Evolutionary conservation across 2,888 invertebrate genomes (phyloP).

Genomic region (Allacma fusca): DNA sequence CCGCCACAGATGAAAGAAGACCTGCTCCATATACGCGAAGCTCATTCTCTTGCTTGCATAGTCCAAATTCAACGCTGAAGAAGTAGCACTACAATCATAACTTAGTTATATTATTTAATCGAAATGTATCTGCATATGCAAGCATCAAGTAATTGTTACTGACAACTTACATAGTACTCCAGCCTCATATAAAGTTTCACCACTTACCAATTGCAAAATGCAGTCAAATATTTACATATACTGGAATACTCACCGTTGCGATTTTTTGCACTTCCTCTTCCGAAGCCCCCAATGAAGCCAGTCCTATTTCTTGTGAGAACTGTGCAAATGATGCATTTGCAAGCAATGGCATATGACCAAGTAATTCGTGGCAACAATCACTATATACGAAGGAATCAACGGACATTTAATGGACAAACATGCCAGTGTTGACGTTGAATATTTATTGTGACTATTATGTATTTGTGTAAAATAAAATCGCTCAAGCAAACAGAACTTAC

Average conservation of each 20-base stretch:
- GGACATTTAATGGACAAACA: too few relatives aligned
- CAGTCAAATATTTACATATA: too few relatives aligned
- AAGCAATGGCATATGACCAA: slow-evolving; percentile 95
- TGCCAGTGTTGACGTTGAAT: too few relatives aligned
- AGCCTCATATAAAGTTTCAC: too few relatives aligned
- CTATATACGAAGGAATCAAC: slow-evolving; percentile 69
- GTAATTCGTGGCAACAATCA: slow-evolving; percentile 95
- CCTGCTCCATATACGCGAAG: slow-evolving; percentile 96
- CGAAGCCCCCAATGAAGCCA: slow-evolving; percentile 93
- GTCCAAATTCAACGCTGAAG: slow-evolving; percentile 97
- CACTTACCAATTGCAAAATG: too few relatives aligned
- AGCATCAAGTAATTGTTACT: too few relatives aligned
- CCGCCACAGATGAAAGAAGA: slow-evolving; percentile 92
- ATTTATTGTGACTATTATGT: too few relatives aligned
- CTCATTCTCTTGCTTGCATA: slow-evolving; percentile 89
- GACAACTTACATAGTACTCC: too few relatives aligned
- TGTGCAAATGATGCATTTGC: slow-evolving; percentile 97
- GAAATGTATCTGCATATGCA: slow-evolving; percentile 29
- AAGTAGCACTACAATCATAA: slow-evolving; percentile 83
- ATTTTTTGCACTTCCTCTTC: slow-evolving; percentile 94
- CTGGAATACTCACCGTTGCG: slow-evolving; percentile 76
- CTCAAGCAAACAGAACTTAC: slow-evolving; percentile 69
- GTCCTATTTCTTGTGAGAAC: slow-evolving; percentile 96
- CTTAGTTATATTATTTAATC: slow-evolving; percentile 27
- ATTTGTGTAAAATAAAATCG: too few relatives aligned